phyloP scores from a whole-genome alignment of 2,113 vertebrate species.

The Petrocephalus microphthalmus region DNA sequence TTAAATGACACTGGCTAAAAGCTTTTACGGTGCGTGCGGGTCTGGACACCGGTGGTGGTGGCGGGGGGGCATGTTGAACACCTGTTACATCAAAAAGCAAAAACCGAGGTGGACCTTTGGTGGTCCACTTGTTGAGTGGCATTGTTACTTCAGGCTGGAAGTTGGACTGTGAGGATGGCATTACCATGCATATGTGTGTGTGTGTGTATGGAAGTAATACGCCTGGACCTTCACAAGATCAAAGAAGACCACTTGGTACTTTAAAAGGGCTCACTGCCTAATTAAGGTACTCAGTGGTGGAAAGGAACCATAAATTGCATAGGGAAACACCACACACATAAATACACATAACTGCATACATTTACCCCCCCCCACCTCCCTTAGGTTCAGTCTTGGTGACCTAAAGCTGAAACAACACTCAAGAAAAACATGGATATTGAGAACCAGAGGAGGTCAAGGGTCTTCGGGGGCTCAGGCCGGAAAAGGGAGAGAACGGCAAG shows the following conservation, averaged over 20 bases:
- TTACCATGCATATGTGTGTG: background rate
- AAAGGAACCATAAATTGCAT: conserved; percentile 38
- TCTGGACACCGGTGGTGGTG: background rate
- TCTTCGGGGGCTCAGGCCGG: conserved; percentile 24
- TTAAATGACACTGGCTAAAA: conserved; percentile 6
- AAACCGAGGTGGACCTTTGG: background rate
- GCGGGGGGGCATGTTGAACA: conserved; percentile 18
- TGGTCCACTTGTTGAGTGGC: background rate
- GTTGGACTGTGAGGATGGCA: background rate
- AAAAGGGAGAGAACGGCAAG: conserved; percentile 8
- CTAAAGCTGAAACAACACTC: conserved; percentile 36
- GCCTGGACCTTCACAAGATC: conserved; percentile 19
- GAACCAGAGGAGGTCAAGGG: conserved; percentile 36
- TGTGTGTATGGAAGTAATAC: background rate
- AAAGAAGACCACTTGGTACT: conserved; percentile 26
- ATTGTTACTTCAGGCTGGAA: background rate
- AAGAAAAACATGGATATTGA: conserved; percentile 40
- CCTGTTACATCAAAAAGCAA: conserved; percentile 33
- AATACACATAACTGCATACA: conserved; percentile 17
- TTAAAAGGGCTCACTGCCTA: conserved; percentile 28
- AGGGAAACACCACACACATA: background rate
- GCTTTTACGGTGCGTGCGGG: background rate
- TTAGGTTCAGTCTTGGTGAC: conserved; percentile 19
- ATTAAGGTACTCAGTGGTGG: conserved; percentile 34
- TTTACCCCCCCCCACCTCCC: background rate